phyloP scores from a whole-genome alignment of 2,797 vertebrate species.

The Parauchenoglanis ngamensis region DNA sequence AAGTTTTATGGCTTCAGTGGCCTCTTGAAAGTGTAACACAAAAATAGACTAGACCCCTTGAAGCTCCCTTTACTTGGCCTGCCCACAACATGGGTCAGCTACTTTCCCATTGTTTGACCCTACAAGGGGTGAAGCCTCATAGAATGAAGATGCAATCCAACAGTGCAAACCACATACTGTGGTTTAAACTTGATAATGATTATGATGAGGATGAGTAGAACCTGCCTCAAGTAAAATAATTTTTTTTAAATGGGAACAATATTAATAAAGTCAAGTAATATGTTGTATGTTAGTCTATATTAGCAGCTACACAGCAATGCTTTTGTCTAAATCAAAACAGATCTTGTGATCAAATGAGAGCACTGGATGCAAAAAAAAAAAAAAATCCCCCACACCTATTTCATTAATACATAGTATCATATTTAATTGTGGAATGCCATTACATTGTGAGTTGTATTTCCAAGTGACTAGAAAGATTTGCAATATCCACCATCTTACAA shows the following conservation, averaged over 20 bases:
- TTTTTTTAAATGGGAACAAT: background rate
- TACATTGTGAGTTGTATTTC: slow-evolving; percentile 41
- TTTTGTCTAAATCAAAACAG: background rate
- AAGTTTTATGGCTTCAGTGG: slow-evolving; percentile 60
- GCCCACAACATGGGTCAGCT: background rate
- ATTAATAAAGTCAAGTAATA: slow-evolving; percentile 15
- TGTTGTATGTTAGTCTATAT: slow-evolving; percentile 8
- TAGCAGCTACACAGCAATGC: background rate
- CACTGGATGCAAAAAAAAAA: background rate
- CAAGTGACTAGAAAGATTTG: background rate
- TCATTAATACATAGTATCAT: slow-evolving; percentile 15
- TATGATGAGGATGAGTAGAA: background rate
- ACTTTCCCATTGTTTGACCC: slow-evolving; percentile 43
- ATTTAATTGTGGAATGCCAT: slow-evolving; percentile 58
- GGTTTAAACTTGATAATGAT: background rate
- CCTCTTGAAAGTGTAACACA: slow-evolving; percentile 71
- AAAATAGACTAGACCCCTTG: slow-evolving; percentile 70
- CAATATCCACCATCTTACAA: slow-evolving; percentile 1
- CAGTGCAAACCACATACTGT: background rate
- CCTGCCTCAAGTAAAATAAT: background rate
- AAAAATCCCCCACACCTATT: background rate
- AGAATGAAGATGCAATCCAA: background rate
- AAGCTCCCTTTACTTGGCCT: slow-evolving; percentile 53
- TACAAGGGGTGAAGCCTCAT: slow-evolving; percentile 33
- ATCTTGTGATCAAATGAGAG: background rate